Evolutionary conservation across 2,113 vertebrate genomes (phyloP).

Genomic region (Ciconia maguari): DNA sequence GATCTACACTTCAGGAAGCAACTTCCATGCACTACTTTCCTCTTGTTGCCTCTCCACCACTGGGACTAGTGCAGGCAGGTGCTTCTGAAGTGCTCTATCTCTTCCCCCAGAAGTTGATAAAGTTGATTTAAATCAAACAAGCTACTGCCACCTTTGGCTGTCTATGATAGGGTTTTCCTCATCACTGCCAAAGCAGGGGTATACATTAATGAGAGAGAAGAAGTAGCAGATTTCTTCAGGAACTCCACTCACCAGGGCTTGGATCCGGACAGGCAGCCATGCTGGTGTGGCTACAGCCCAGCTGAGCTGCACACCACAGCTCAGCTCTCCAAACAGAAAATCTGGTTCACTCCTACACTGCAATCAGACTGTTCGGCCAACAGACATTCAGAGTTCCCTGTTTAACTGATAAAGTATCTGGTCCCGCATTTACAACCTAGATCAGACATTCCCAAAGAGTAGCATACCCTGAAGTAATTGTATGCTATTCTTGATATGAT

Average conservation of each 20-base stretch:
- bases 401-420: background rate
- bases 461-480: background rate
- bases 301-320: background rate
- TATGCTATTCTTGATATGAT: background rate
- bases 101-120: background rate
- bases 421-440: background rate
- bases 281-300: background rate
- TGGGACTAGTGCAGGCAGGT: background rate
- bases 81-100: background rate
- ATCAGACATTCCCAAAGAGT: background rate
- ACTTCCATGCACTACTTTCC: background rate
- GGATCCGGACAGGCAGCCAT: rapidly evolving
- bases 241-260: background rate
- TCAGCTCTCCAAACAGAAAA: background rate
- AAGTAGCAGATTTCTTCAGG: background rate
- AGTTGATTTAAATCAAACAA: background rate
- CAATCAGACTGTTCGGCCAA: background rate
- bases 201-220: background rate
- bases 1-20: background rate
- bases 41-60: background rate
- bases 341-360: background rate
- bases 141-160: background rate
- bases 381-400: background rate
- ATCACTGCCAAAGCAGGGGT: rapidly evolving
- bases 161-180: background rate